These are phyloP conservation scores for Urocitellus parryii DNA, from an alignment of 2,113 vertebrate genomes.

Conservation along the genomic window DNA sequence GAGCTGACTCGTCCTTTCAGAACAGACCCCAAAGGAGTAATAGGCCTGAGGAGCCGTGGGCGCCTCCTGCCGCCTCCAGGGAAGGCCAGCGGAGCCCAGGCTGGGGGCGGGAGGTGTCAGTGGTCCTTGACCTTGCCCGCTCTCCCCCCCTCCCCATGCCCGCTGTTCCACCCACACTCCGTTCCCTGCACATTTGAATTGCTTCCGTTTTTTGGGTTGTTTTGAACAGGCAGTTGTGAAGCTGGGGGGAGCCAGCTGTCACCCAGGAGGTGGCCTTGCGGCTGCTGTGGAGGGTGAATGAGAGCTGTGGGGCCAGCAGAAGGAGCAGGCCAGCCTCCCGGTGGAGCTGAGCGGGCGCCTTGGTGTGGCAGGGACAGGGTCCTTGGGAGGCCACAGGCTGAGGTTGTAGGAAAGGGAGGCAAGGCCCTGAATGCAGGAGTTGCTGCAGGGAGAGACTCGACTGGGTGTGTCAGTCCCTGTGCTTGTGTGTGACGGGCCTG, in stretches of 20 bases:
- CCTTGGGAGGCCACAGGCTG: neutral
- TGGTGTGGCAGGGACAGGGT: neutral
- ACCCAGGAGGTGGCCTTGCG: neutral
- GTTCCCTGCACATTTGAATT: neutral
- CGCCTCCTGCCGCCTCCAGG: rapidly evolving
- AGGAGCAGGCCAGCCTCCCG: neutral
- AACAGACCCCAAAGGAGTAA: neutral
- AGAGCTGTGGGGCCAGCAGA: neutral
- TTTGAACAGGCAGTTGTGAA: neutral
- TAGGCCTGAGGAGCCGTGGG: neutral
- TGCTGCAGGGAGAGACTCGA: rapidly evolving
- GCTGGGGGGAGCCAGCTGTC: neutral
- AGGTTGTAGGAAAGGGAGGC: neutral
- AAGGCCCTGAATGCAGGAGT: too few species aligned
- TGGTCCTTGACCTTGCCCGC: rapidly evolving
- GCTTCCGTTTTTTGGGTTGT: neutral
- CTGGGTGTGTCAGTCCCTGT: rapidly evolving
- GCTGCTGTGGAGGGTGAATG: neutral
- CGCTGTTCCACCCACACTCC: neutral
- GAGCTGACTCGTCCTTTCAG: neutral
- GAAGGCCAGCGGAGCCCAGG: neutral
- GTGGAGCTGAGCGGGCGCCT: neutral
- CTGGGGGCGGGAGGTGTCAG: neutral
- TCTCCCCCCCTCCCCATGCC: too few species aligned
- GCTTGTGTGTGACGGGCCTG: rapidly evolving